Evolutionary conservation across 2,113 vertebrate species (phyloP), one percentile per base, ranked within the genome.

Genomic region (Bungarus multicinctus): DNA sequence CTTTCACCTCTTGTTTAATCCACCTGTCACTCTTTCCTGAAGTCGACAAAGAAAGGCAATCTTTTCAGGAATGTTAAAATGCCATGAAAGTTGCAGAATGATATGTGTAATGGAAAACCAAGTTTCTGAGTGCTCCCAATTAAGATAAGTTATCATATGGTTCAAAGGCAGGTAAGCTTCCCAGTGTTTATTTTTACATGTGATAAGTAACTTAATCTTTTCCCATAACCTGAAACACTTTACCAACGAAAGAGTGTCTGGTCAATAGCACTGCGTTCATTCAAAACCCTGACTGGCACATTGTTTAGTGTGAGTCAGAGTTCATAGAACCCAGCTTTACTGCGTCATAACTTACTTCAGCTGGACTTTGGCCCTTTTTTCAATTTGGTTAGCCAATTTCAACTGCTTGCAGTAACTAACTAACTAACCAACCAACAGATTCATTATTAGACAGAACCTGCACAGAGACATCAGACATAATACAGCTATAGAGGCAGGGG

Each of bases 171-270:
- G 92, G 45, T 3, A 0, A 74, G 58, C 81, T 23, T 85, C n/a
- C 52, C 2, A 88, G 2, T 25, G 34, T 30, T 94, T 91, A 92
- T 94, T 96, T 96, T 96, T 90, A 93, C 85, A 94, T 97, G 94
- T 93, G 92, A 91, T 92, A 89, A 74, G 27, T 22, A 30, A 53
- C 5, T 93, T 96, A 92, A 94, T 93, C 50, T 93, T 90, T 12
- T 1, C 74, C 54, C 89, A 94, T 91, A 94, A 94, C 92, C 93
- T 95, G 93, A 96, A 94, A 92, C 14, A 47, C 55, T 93, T 94
- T 96, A 95, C 94, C 87, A 93, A 93, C 60, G 69, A 53, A 86
- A 90, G 6, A 55, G 43, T 16, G 34, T 69, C 89, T 92, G 90
- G 94, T 94, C 89, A 94, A 95, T 89, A 95, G n/a, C 11, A 6